Evolutionary conservation across 2,113 vertebrate genomes (phyloP).

Genomic region (Passer montanus): DNA sequence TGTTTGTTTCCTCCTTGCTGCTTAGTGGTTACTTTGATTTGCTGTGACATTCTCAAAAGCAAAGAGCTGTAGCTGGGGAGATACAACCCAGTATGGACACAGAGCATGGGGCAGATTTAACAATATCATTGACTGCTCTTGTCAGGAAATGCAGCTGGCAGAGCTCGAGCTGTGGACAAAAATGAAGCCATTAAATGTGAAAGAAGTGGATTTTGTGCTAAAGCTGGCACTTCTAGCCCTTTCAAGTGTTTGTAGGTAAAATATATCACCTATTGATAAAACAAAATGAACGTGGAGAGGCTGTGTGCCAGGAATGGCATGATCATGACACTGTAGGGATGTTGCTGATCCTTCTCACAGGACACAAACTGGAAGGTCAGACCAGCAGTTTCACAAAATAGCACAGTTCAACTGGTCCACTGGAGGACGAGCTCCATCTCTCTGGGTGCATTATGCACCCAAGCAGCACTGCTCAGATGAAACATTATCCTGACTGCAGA

Average conservation of each 20-base stretch:
- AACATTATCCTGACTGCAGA: neutral
- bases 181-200: neutral
- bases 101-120: neutral
- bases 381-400: neutral
- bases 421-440: neutral
- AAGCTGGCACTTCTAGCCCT: neutral
- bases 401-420: neutral
- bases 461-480: neutral
- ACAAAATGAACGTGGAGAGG: neutral
- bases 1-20: neutral
- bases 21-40: neutral
- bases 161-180: neutral
- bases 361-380: neutral
- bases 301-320: neutral
- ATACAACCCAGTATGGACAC: neutral
- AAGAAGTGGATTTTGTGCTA: neutral
- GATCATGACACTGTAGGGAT: neutral
- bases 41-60: neutral
- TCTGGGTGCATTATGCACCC: neutral
- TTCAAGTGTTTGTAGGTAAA: neutral
- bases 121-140: neutral
- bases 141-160: neutral
- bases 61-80: neutral
- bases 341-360: neutral
- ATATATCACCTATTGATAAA: neutral